Conservation (phyloP, 1,140 invertebrate species). For the Nautilus pompilius region DNA sequence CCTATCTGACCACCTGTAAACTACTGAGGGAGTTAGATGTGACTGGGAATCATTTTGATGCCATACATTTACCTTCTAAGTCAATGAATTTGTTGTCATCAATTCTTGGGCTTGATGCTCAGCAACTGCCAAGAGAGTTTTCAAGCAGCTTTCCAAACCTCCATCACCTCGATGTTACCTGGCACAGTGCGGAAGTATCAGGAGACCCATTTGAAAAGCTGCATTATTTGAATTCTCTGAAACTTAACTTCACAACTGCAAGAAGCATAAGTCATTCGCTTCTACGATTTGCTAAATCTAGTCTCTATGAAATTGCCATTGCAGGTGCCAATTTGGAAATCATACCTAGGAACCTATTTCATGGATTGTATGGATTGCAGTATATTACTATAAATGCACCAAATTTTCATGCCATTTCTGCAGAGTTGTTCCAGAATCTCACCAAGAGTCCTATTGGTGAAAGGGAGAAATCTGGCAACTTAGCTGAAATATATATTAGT, state of each 20-base stretch:
- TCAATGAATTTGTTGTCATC: constrained; percentile 8
- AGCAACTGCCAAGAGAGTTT: not conserved
- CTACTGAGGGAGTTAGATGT: constrained; percentile 9
- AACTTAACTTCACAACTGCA: too few species aligned
- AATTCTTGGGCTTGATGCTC: constrained; percentile 8
- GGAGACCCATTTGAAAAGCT: constrained; percentile 8
- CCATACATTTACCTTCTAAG: constrained; percentile 2
- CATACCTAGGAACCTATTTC: too few species aligned
- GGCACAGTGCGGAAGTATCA: constrained; percentile 2
- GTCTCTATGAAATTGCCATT: too few species aligned
- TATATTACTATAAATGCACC: constrained; percentile 7
- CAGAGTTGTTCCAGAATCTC: too few species aligned
- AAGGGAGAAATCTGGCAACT: too few species aligned
- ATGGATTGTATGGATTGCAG: constrained; percentile 7
- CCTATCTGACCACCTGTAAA: constrained; percentile 3
- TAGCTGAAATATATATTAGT: too few species aligned
- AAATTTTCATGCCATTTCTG: constrained; percentile 10
- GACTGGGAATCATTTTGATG: constrained; percentile 8
- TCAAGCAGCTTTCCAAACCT: constrained; percentile 8
- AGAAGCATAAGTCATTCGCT: too few species aligned
- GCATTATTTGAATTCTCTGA: not conserved
- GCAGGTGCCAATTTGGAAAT: too few species aligned
- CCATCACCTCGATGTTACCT: constrained; percentile 7
- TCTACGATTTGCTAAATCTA: too few species aligned
- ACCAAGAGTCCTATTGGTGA: too few species aligned